Evolutionary conservation across 2,113 vertebrate species (phyloP), one percentile per base, ranked within the genome.

Genomic region (Planiliza haematocheilus): DNA sequence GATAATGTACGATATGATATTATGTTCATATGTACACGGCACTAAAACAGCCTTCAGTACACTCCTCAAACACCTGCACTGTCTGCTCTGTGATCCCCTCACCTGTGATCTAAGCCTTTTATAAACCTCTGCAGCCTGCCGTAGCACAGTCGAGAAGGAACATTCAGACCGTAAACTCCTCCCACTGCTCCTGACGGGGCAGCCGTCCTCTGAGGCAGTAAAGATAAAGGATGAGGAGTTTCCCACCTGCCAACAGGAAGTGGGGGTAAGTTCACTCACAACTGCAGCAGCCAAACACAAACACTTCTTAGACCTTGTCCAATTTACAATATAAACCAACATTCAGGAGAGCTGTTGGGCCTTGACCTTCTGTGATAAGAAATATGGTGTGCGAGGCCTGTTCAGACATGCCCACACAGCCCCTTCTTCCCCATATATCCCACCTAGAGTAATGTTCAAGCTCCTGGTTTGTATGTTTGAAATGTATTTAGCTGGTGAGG

Each of bases 201-300:
- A 71, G 68, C 68, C 79, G n/a, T 76, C 72, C 79, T 90, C 75
- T 14, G 56, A 90, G 88, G 91, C 90, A 79, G 82, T 90, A 91
- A 90, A 92, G 91, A 92, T 92, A 91, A 93, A 92, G 90, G 83
- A 74, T 72, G 85, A 87, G 91, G 91, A 91, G 90, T 90, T 92
- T 88, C 90, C 92, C 91, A 90, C 85, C 84, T 91, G 73, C 56
- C 66, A 70, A 79, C 76, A 79, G 59, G 84, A 85, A 88, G 70
- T 71, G 42, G 70, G 68, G 73, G 74, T 79, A 78, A 69, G 86
- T 81, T 86, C 42, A 75, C 46, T 61, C 36, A 57, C 56, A 48
- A 17, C 45, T 24, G 21, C 30, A 59, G 55, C 65, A 49, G 68
- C 53, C 68, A 69, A 79, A 75, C 77, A 18, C 58, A 58, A 38